A percentile compares a stretch with the other conserved stretches of the same genome.
Evolutionary conservation across 2,888 invertebrate genomes (phyloP).

Genomic region (Embidobia sp.): DNA sequence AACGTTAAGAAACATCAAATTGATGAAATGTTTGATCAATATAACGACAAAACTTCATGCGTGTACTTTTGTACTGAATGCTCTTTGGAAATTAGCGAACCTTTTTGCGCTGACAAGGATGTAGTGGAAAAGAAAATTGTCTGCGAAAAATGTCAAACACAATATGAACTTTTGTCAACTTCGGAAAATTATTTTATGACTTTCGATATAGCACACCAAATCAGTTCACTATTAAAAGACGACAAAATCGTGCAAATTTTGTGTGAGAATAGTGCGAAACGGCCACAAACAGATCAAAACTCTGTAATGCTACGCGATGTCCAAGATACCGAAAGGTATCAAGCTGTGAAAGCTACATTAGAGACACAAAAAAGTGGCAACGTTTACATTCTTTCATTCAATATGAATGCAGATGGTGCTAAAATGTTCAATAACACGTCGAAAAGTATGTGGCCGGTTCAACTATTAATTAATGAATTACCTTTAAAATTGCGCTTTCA

Average conservation of each 20-base stretch:
- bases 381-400: neutral
- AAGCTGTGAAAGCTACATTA: neutral
- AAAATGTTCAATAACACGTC: constrained; percentile 5
- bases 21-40: neutral
- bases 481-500: constrained; percentile 7
- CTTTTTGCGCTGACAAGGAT: neutral
- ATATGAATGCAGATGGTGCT: constrained; percentile 14
- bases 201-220: neutral
- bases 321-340: constrained; percentile 10
- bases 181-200: constrained; percentile 12
- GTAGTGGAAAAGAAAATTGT: neutral
- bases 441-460: constrained; percentile 5
- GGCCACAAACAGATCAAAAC: too few relatives aligned
- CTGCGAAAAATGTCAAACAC: neutral
- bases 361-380: neutral
- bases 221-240: neutral
- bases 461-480: constrained; percentile 18
- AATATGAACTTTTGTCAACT: constrained; percentile 4
- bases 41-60: neutral
- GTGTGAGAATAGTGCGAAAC: too few relatives aligned
- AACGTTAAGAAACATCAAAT: constrained; percentile 6
- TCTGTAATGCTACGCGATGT: constrained; percentile 18
- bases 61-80: neutral
- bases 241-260: too few relatives aligned
- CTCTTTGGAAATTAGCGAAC: neutral